Evolutionary conservation across 2,888 invertebrate genomes (phyloP), one percentile per base, ranked within the genome.

Genomic region (Trichogramma evanescens): DNA sequence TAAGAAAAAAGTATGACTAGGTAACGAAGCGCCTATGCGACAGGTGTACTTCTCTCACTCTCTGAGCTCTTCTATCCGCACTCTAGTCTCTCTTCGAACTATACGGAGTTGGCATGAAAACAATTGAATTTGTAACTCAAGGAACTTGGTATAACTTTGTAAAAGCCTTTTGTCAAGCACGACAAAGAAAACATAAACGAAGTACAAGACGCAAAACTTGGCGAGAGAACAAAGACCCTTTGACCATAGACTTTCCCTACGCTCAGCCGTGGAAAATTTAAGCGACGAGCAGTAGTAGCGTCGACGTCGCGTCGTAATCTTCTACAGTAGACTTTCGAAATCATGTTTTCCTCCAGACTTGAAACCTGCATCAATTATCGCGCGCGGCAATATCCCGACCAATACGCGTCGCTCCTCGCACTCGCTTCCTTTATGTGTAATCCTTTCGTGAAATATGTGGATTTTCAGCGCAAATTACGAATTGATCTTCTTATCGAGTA

Each of bases 141-240:
- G 42, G 46, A 58, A 52, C 10, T 42, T 40, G 50, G 8, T 45
- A 5, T 49, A 61, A 61, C 61, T 57, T 61, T 48, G 40, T 61
- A 54, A 58, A 61, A 58, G 26, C 54, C 57, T 49, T 55, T 41
- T 46, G 8, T 49, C 61, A 10, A 45, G 10, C 48, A 7, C 58
- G 5, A 52, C 55, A 52, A 58, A 62, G 62, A 62, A 61, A 61
- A 48, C 40, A 48, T 48, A 49, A 62, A 57, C 57, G 54, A 57
- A 61, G 42, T 43, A 46, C 10, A 45, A 53, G n/a, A 26, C 26
- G 26, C 26, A 26, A 26, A 26, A 26, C 26, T 26, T 26, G 13
- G 13, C 42, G 53, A 3, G 58, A 45, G 55, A 53, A 62, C 55
- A 58, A 60, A 54, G 58, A 55, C 41, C 55, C 55, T 58, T 55